phyloP scores from a whole-genome alignment of 2,888 invertebrate genomes.

The Zootermopsis nevadensis region DNA sequence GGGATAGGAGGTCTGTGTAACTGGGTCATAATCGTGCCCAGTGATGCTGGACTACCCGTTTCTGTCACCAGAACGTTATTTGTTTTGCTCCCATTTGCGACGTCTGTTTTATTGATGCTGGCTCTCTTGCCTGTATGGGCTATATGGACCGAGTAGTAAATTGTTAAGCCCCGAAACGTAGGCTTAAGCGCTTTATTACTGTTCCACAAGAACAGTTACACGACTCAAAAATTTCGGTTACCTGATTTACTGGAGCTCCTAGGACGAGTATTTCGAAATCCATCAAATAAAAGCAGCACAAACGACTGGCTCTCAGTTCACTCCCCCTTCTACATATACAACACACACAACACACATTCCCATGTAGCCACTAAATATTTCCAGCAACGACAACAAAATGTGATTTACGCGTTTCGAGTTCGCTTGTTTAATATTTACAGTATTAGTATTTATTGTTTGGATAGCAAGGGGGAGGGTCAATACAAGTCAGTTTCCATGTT shows the following conservation, averaged over 20 bases:
- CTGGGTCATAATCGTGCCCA: too few species aligned
- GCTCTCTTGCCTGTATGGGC: neutral
- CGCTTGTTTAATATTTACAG: constrained; percentile 39
- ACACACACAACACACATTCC: neutral
- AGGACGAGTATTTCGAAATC: constrained; percentile 11
- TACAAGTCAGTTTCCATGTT: neutral
- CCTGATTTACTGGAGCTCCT: constrained; percentile 25
- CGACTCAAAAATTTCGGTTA: neutral
- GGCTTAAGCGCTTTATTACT: neutral
- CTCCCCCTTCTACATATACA: neutral
- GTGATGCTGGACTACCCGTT: too few species aligned
- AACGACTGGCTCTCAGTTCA: neutral
- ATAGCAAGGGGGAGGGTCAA: neutral
- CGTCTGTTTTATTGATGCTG: neutral
- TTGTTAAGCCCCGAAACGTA: neutral
- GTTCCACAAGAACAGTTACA: neutral
- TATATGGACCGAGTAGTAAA: neutral
- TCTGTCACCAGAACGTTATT: too few species aligned
- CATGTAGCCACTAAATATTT: constrained; percentile 41
- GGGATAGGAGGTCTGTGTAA: neutral
- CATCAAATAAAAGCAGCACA: constrained; percentile 33
- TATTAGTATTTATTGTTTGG: constrained; percentile 41
- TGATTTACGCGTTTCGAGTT: constrained; percentile 31
- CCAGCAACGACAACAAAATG: constrained; percentile 37
- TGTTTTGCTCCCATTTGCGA: too few species aligned